A percentile compares a stretch with the other conserved stretches of the same genome.
Conservation (phyloP, 2,888 invertebrate species). For the Leptinotarsa haldemani region DNA sequence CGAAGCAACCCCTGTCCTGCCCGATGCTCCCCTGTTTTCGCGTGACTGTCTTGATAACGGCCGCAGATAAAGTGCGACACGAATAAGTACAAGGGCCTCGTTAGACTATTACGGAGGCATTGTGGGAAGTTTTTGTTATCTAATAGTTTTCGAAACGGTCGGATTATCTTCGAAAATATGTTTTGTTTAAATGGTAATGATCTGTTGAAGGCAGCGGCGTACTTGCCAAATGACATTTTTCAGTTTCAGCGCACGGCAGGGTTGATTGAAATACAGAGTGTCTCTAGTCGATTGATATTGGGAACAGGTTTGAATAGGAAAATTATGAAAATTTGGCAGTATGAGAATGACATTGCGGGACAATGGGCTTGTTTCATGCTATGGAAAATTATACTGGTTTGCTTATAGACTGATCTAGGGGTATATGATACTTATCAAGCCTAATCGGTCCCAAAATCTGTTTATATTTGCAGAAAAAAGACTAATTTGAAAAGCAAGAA, state of each 20-base stretch:
- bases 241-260: background rate
- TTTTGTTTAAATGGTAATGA: conserved; percentile 20
- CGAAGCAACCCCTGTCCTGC: conserved; percentile 25
- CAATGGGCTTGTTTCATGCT: too few species aligned
- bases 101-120: background rate
- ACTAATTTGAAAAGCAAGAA: too few species aligned
- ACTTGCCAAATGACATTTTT: background rate
- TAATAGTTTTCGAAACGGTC: conserved; percentile 23
- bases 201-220: conserved; percentile 9
- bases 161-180: conserved; percentile 23
- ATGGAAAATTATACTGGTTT: too few species aligned
- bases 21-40: conserved; percentile 23
- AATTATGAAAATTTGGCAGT: too few species aligned
- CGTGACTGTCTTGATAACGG: conserved; percentile 35
- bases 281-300: too few species aligned
- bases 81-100: conserved; percentile 16
- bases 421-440: too few species aligned
- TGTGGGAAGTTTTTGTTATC: conserved; percentile 24
- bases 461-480: too few species aligned
- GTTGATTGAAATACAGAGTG: background rate
- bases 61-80: conserved; percentile 27
- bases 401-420: too few species aligned
- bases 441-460: too few species aligned
- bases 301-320: too few species aligned
- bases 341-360: too few species aligned